These are phyloP conservation scores for Puma concolor DNA, from an alignment of 2,113 vertebrate genomes.

Conservation along the genomic window DNA sequence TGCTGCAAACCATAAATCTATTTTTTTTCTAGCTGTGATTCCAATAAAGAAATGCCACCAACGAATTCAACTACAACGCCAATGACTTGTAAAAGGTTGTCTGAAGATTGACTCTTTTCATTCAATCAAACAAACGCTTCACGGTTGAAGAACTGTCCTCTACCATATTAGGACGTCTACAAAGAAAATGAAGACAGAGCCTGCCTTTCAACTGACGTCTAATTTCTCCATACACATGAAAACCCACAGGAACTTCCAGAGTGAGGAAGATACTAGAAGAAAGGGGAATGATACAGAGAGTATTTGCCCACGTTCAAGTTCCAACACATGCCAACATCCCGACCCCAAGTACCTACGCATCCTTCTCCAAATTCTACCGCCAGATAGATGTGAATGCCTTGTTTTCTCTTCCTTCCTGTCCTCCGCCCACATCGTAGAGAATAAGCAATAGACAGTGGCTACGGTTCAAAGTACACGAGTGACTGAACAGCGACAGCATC, in stretches of 20 bases:
- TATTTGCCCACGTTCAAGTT: not conserved
- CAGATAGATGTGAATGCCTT: not conserved
- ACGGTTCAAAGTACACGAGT: not conserved
- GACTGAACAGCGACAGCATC: rapidly evolving
- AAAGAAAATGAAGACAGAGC: not conserved
- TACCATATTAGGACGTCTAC: rapidly evolving
- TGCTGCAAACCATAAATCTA: not conserved
- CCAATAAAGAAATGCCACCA: not conserved
- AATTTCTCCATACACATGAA: not conserved
- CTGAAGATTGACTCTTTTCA: not conserved
- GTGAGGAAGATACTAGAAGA: not conserved
- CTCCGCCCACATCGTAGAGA: not conserved
- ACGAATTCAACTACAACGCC: not conserved
- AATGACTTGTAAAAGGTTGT: not conserved
- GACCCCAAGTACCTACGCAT: not conserved
- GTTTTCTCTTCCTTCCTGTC: not conserved
- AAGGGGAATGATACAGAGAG: not conserved
- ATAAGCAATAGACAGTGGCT: not conserved
- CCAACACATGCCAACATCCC: not conserved
- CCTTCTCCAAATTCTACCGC: not conserved
- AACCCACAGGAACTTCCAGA: not conserved
- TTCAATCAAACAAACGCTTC: not conserved
- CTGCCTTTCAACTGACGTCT: not conserved
- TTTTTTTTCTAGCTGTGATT: not conserved
- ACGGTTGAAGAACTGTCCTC: not conserved